Conservation (phyloP, 2,113 vertebrate genomes). For the Myrmecophaga tridactyla region DNA sequence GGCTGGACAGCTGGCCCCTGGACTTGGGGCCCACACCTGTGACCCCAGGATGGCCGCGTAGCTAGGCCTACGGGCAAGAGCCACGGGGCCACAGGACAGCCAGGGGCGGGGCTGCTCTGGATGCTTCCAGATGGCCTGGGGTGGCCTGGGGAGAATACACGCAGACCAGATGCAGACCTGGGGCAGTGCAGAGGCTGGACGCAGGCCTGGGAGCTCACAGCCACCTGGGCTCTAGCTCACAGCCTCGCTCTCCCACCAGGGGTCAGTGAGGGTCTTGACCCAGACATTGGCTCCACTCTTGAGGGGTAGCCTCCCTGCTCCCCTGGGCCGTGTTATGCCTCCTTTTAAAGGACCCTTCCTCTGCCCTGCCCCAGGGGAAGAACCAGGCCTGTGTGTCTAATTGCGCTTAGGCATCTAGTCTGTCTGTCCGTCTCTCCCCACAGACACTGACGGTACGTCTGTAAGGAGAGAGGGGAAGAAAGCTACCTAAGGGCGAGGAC, state of each 20-base stretch:
- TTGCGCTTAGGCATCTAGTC: not conserved
- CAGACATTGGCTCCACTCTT: not conserved
- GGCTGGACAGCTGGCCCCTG: no score
- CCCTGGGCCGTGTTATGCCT: rapidly evolving
- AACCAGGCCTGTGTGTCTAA: rapidly evolving
- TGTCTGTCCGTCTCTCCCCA: not conserved
- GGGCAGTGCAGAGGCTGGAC: no score
- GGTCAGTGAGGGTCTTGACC: not conserved
- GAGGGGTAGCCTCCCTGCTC: rapidly evolving
- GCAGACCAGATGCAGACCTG: no score
- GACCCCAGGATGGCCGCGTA: not conserved
- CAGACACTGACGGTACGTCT: rapidly evolving
- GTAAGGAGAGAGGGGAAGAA: rapidly evolving
- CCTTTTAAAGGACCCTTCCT: not conserved
- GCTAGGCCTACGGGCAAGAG: not conserved
- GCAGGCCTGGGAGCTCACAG: not conserved
- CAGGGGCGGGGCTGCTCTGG: not conserved
- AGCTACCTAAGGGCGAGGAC: rapidly evolving
- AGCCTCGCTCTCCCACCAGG: not conserved
- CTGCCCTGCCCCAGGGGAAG: not conserved
- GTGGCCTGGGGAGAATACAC: no score
- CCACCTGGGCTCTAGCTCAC: not conserved
- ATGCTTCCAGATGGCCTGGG: not conserved
- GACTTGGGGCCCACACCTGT: not conserved
- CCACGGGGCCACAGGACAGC: not conserved